Base-by-base conservation (phyloP, 2,113 vertebrate species). In the Oryzias woworae region DNA sequence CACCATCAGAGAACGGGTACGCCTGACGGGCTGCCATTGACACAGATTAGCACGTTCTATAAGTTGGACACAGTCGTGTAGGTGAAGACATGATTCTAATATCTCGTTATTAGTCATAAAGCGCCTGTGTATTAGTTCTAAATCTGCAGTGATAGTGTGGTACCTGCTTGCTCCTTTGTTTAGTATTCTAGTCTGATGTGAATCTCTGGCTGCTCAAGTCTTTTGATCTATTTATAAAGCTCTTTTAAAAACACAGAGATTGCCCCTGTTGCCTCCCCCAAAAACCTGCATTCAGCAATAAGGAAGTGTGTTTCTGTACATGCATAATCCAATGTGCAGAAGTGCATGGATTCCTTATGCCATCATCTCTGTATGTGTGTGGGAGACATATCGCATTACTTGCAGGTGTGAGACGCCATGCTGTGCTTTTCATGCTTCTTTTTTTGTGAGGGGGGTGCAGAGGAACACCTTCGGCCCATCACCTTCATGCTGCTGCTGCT, bases 1-100 rank as follows among this genome's bases (percentile, higher is more conserved):
- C 4, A 61, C 83, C 58, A 95, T 98, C 84, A 91, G 77, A 76
- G 76, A 90, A 64, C 73, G 89, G 92, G 97, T 85, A 45, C 0
- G 65, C 72, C 14, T 57, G 5, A 23, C 18, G 18, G 1, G 45
- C 17, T 18, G 42, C 16, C 2, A 50, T 43, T 14, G 53, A 31
- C 16, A 13, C 10, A 36, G 8, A 3, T 28, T 28, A 28, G 1
- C 5, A 3, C 10, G 36, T 36, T 36, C 8, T 12, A 3, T 36
- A 3, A 58, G 13, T 59, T 20, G 46, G 59, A 46, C 18, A 8
- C 42, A 22, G 53, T 61, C 43, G 20, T 43, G 28, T 58, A 20
- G 43, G 46, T 69, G 23, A 7, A 43, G 28, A 42, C 68, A 24
- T 59, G 47, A 49, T 61, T 58, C 16, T 43, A 7, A 7, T 28